Conservation (phyloP, 2,888 invertebrate genomes). For the Lomographa bimaculata region DNA sequence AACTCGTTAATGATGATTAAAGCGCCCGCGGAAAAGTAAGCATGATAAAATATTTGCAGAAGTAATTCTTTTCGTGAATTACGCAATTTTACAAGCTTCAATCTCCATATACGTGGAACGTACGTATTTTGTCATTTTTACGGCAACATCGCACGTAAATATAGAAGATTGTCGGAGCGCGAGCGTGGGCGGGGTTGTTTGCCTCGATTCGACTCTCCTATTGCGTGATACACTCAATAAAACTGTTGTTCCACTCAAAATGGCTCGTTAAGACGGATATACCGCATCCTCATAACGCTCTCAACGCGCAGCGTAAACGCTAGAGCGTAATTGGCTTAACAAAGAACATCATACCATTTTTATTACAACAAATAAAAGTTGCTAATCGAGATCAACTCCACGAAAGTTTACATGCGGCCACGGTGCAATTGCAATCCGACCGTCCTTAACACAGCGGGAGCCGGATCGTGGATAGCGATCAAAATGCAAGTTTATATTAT, state of each 20-base stretch:
- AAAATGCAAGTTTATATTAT: constrained; percentile 57
- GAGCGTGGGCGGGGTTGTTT: constrained; percentile 73
- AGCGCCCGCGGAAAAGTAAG: too few species aligned
- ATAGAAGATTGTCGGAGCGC: constrained; percentile 47
- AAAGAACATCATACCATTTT: constrained; percentile 5
- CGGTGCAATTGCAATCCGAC: constrained; percentile 32
- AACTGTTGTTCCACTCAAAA: constrained; percentile 65
- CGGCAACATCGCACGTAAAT: constrained; percentile 40
- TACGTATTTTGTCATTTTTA: constrained; percentile 30
- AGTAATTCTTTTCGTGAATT: constrained; percentile 4
- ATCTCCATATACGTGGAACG: constrained; percentile 22
- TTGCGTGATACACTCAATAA: constrained; percentile 75
- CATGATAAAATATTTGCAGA: too few species aligned
- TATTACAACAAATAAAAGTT: constrained; percentile 1
- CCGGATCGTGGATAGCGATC: constrained; percentile 52
- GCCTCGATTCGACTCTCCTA: constrained; percentile 70
- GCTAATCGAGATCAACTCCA: not conserved
- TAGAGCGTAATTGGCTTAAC: constrained; percentile 2
- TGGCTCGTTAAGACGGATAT: constrained; percentile 56
- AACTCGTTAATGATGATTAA: too few species aligned
- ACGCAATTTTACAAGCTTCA: constrained; percentile 5
- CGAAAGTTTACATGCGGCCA: constrained; percentile 2
- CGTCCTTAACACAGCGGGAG: constrained; percentile 46
- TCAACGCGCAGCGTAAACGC: constrained; percentile 14
- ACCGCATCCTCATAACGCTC: constrained; percentile 41